Evolutionary conservation across 2,797 vertebrate species (phyloP), one percentile per base, ranked within the genome.

Genomic region (Garrulus glandarius): DNA sequence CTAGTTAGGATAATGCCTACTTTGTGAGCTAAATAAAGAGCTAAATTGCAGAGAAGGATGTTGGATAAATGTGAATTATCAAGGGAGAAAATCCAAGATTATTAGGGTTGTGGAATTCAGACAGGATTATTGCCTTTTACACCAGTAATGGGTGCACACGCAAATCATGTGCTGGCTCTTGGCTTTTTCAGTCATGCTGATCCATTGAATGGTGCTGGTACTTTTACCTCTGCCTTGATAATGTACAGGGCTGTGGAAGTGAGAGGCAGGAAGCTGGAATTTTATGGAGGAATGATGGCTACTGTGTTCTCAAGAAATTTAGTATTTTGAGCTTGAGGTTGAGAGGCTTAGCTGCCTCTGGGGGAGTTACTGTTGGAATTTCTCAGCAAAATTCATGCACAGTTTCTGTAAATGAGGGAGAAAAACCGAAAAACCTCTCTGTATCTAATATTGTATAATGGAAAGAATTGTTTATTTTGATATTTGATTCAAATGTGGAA

Each of bases 1-100:
- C 98, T 97, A 87, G 95, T 97, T 97, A 97, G 96, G 95, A 98
- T 98, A 98, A 98, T 98, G 96, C 93, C 97, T 97, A 97, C 97
- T 98, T 98, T 98, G 97, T 97, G 98, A 97, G 97, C 98, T 98
- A 97, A 97, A 98, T 97, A 97, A 98, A 98, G 97, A 98, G 91
- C 95, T 97, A 97, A 97, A 98, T 97, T 98, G 96, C 87, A 97
- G 92, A 97, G 96, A 98, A 97, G 80, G 82, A 94, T 96, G 91
- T 87, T 76, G 75, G 84, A 92, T 97, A 96, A 97, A 98, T 95
- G 95, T 94, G 96, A 98, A 98, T 95, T 97, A 96, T 95, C 78
- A 89, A 86, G 91, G 80, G 81, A 96, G 74, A 97, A 95, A 94
- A 96, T 32, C 3, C 13, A 92, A 89, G 65, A 96, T 95, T 96